A percentile compares a stretch with the other conserved stretches of the same genome.
Evolutionary conservation across 64 coral and sea anemone species (phyloP).

Genomic region (Stichodactyla helianthus): DNA sequence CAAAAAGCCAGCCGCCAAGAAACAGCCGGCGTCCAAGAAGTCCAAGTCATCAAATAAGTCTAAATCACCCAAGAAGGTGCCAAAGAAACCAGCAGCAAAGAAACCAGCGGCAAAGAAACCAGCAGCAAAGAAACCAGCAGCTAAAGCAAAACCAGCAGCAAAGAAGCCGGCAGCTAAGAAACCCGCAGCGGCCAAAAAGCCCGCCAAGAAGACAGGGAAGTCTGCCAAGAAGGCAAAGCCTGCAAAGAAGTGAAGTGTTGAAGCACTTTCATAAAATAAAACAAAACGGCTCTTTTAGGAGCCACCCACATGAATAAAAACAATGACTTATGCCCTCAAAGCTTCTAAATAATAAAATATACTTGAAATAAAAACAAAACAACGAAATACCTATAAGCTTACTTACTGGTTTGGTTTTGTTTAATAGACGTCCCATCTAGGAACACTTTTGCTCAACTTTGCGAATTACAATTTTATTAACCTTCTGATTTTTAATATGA

Average conservation of each 20-base stretch:
- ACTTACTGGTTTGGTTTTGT: too few species aligned
- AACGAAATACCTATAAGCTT: too few species aligned
- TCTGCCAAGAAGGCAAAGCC: neutral
- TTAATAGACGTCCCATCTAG: too few species aligned
- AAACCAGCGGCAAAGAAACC: slow-evolving; percentile 12
- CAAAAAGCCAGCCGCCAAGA: neutral
- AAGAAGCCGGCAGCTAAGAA: slow-evolving; percentile 1
- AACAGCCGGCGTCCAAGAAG: slow-evolving; percentile 15
- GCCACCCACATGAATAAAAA: slow-evolving; percentile 8
- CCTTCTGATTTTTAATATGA: too few species aligned
- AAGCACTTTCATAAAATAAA: neutral
- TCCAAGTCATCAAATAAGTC: neutral
- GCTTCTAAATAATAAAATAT: neutral
- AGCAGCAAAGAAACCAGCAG: neutral
- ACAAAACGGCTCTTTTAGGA: slow-evolving; percentile 28
- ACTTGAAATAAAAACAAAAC: too few species aligned
- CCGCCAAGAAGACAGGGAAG: neutral
- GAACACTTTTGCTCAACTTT: too few species aligned
- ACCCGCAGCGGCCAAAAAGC: neutral
- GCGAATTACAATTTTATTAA: too few species aligned
- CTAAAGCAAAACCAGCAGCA: neutral
- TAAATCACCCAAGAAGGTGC: neutral
- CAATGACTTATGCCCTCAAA: neutral
- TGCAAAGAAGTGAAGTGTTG: slow-evolving; percentile 10
- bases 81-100: slow-evolving; percentile 5